A percentile compares a stretch with the other conserved stretches of the same genome.
These are phyloP conservation scores for Hypocryptadius cinnamomeus DNA, from an alignment of 2,113 vertebrate genomes.

Conservation along the genomic window DNA sequence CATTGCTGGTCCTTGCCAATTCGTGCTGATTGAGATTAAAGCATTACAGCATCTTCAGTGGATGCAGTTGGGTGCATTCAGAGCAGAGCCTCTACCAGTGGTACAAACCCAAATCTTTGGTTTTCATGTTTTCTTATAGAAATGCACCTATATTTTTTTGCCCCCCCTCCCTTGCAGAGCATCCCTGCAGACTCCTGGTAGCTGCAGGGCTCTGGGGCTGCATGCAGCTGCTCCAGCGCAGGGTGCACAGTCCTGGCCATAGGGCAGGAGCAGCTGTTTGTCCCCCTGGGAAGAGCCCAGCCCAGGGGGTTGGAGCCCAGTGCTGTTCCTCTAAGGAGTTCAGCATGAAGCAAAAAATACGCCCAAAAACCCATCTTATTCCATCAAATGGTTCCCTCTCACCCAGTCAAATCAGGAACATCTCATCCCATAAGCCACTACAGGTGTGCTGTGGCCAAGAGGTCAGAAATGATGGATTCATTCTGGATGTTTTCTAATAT, in stretches of 20 bases:
- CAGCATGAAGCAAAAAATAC: neutral
- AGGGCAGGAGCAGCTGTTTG: neutral
- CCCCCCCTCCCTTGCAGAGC: neutral
- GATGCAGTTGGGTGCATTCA: neutral
- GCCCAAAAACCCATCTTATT: rapidly evolving
- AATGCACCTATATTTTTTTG: rapidly evolving
- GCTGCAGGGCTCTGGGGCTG: neutral
- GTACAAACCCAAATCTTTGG: neutral
- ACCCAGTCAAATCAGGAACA: rapidly evolving
- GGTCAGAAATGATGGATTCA: neutral
- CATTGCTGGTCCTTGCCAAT: neutral
- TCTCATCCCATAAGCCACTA: neutral
- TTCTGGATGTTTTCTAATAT: neutral
- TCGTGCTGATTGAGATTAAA: neutral
- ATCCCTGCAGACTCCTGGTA: neutral
- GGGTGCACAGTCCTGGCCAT: neutral
- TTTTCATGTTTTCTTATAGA: neutral
- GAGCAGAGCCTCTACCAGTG: neutral
- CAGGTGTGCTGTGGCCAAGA: neutral
- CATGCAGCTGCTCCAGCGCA: rapidly evolving
- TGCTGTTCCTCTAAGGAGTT: neutral
- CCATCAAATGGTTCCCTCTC: neutral
- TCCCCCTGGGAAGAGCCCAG: neutral
- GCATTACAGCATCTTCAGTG: neutral
- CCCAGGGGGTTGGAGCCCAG: no score